phyloP scores from a whole-genome alignment of 1,140 invertebrate genomes.

The Colletes gigas region DNA sequence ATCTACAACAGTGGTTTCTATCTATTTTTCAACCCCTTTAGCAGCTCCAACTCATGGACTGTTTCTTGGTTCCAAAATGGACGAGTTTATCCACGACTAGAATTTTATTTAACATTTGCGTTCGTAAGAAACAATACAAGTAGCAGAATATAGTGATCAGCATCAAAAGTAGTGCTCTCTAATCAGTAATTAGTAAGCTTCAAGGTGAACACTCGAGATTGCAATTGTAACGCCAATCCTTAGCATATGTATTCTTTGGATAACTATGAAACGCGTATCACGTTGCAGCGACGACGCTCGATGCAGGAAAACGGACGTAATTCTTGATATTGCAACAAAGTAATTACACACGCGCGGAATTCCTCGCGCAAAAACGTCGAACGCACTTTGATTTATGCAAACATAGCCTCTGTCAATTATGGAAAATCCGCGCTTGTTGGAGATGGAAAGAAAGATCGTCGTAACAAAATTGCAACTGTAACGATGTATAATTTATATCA shows the following conservation, averaged over 20 bases:
- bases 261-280: neutral
- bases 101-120: too few relatives aligned
- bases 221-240: neutral
- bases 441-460: neutral
- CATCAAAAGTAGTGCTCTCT: too few relatives aligned
- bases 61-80: too few relatives aligned
- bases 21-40: too few relatives aligned
- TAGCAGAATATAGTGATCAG: too few relatives aligned
- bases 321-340: conserved; percentile 12
- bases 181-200: too few relatives aligned
- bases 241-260: neutral
- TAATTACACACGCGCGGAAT: conserved; percentile 7
- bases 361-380: neutral
- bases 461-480: neutral
- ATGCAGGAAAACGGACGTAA: conserved; percentile 24
- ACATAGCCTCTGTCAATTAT: neutral
- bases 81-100: too few relatives aligned
- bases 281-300: neutral
- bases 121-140: too few relatives aligned
- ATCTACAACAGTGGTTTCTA: too few relatives aligned
- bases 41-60: too few relatives aligned
- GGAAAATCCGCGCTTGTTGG: neutral
- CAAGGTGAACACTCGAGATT: too few relatives aligned
- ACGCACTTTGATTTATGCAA: neutral
- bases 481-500: conserved; percentile 19